Base-by-base conservation (phyloP, 1,140 invertebrate genomes). In the Solen grandis region DNA sequence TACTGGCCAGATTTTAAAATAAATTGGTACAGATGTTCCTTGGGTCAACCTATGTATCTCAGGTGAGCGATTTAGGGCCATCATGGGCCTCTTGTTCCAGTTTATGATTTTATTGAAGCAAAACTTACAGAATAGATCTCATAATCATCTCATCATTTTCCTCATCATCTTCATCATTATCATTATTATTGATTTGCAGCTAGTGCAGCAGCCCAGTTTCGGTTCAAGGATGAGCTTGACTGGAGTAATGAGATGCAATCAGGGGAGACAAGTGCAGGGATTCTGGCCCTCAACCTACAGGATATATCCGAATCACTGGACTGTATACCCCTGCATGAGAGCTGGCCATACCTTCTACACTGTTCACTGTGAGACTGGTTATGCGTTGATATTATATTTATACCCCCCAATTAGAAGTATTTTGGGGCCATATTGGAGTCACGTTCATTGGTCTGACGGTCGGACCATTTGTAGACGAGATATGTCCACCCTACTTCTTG, bases 161-260 rank as follows among this genome's bases (percentile, higher is more conserved):
- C n/a, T n/a, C n/a, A n/a, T n/a, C n/a, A n/a, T n/a, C n/a, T n/a
- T n/a, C n/a, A n/a, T n/a, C n/a, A n/a, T n/a, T 3, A 13, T 16
- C 33, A 54, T 60, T 60, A 16, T 60, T 33, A 22, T 25, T 31
- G 3, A 14, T n/a, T n/a, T n/a, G n/a, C n/a, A 78, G 81, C 66
- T 13, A 75, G 69, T 27, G 62, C 74, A 72, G 60, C 52, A 13
- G 60, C 68, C 16, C 81, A 78, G 81, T 83, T 83, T 57, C 68
- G 81, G 55, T 79, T 83, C 19, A 83, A 83, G 41, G 81, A 78
- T 79, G 81, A 83, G 33, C 36, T 46, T 41, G 75, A 72, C 16
- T 83, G 81, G 81, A 52, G 54, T n/a, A 60, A 41, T 33, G 69
- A 72, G 4, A 46, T 1, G 2, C 33, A 25, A 29, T 57, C 27